Evolutionary conservation across 2,888 invertebrate species (phyloP).

Genomic region (Clostera curtula): DNA sequence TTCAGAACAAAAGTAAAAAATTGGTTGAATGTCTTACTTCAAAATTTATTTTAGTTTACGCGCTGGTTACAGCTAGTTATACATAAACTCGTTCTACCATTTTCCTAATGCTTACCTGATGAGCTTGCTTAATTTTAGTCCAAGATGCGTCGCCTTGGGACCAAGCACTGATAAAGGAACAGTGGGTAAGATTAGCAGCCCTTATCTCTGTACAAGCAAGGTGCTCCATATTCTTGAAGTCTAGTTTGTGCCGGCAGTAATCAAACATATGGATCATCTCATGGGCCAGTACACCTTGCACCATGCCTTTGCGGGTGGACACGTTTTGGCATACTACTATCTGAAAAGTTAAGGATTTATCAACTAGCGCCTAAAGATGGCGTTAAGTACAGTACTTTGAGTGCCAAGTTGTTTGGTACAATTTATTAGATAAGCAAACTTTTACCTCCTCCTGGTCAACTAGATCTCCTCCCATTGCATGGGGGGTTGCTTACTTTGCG

Average conservation of each 20-base stretch:
- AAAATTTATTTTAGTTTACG: too few relatives aligned
- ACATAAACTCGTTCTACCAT: too few relatives aligned
- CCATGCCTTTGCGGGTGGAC: slow-evolving; percentile 78
- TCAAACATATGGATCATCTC: slow-evolving; percentile 99
- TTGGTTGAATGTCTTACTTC: too few relatives aligned
- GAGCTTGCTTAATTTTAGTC: slow-evolving; percentile 81
- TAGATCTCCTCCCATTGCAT: too few relatives aligned
- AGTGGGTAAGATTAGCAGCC: slow-evolving; percentile 95
- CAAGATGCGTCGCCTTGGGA: slow-evolving; percentile 84
- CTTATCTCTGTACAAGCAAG: slow-evolving; percentile 96
- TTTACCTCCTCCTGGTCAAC: too few relatives aligned
- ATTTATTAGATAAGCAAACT: too few relatives aligned
- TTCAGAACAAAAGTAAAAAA: too few relatives aligned
- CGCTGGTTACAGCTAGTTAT: too few relatives aligned
- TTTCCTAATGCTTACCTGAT: slow-evolving; percentile 82
- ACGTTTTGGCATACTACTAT: slow-evolving; percentile 95
- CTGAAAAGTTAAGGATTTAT: slow-evolving; percentile 57
- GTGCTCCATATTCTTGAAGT: slow-evolving; percentile 93
- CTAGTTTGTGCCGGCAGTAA: slow-evolving; percentile 89
- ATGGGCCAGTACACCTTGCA: slow-evolving; percentile 89
- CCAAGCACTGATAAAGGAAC: slow-evolving; percentile 89
- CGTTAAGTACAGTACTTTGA: too few relatives aligned
- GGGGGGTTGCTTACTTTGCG: too few relatives aligned
- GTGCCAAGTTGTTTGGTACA: too few relatives aligned
- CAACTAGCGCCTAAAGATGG: too few relatives aligned